These are phyloP conservation scores for Agrochola macilenta DNA, from an alignment of 2,888 invertebrate genomes.

Conservation along the genomic window DNA sequence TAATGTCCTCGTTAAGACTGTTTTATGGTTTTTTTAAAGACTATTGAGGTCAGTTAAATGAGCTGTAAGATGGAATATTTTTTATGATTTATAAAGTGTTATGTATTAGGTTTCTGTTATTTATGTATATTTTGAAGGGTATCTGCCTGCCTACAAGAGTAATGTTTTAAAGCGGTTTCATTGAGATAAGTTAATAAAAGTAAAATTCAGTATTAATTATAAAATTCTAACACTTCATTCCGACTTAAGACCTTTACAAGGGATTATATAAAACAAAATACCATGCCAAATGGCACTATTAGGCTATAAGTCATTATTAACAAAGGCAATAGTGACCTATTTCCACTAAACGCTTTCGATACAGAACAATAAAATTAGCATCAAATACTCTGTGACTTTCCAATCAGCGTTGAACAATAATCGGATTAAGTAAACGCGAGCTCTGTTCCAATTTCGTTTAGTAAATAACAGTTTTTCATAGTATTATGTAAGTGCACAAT, in stretches of 20 bases:
- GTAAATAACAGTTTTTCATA: slow-evolving; percentile 3
- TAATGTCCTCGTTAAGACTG: slow-evolving; percentile 45
- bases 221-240: neutral
- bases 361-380: slow-evolving; percentile 21
- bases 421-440: slow-evolving; percentile 19
- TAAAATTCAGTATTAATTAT: neutral
- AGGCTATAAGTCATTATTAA: neutral
- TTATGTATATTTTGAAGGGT: neutral
- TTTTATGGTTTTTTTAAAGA: slow-evolving; percentile 26
- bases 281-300: neutral
- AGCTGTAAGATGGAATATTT: neutral
- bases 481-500: neutral
- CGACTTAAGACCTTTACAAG: neutral
- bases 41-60: slow-evolving; percentile 9
- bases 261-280: neutral
- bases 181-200: neutral
- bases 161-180: neutral
- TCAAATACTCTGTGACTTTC: slow-evolving; percentile 23
- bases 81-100: neutral
- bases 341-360: slow-evolving; percentile 23
- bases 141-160: neutral
- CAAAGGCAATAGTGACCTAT: slow-evolving; percentile 1
- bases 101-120: neutral
- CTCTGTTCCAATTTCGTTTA: slow-evolving; percentile 22
- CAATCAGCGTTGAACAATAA: slow-evolving; percentile 31